Percentiles rank a stretch among this genome's conserved stretches.
phyloP scores from a whole-genome alignment of 2,888 invertebrate species.

The Agriopis leucophaearia region DNA sequence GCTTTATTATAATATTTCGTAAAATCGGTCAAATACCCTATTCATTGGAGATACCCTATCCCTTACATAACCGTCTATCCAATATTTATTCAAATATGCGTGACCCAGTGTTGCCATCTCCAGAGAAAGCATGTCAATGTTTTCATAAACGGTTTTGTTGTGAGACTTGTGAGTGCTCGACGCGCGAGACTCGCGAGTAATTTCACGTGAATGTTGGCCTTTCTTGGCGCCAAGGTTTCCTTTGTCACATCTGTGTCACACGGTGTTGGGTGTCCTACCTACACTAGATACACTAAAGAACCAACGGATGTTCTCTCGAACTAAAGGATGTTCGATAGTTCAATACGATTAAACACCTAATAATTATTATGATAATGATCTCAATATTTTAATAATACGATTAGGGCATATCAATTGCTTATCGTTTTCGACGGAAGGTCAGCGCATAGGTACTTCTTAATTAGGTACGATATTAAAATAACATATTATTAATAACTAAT shows the following conservation, averaged over 20 bases:
- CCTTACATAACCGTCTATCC: conserved; percentile 6
- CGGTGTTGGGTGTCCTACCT: not conserved
- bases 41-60: not conserved
- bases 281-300: not conserved
- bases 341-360: not conserved
- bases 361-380: conserved; percentile 5
- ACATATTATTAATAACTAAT: too few species aligned
- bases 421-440: not conserved
- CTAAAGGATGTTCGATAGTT: conserved; percentile 3
- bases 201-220: conserved; percentile 7
- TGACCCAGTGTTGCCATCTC: conserved; percentile 6
- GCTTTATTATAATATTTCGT: too few species aligned
- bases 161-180: not conserved
- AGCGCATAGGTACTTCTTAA: too few species aligned
- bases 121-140: conserved; percentile 24
- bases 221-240: conserved; percentile 3
- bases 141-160: conserved; percentile 6
- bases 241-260: conserved; percentile 1
- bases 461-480: too few species aligned
- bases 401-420: not conserved
- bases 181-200: not conserved
- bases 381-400: conserved; percentile 10
- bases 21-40: too few species aligned
- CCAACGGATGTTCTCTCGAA: too few species aligned
- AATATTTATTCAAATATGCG: conserved; percentile 13